Evolutionary conservation across 2,888 invertebrate genomes (phyloP).

Genomic region (Rhingia campestris): DNA sequence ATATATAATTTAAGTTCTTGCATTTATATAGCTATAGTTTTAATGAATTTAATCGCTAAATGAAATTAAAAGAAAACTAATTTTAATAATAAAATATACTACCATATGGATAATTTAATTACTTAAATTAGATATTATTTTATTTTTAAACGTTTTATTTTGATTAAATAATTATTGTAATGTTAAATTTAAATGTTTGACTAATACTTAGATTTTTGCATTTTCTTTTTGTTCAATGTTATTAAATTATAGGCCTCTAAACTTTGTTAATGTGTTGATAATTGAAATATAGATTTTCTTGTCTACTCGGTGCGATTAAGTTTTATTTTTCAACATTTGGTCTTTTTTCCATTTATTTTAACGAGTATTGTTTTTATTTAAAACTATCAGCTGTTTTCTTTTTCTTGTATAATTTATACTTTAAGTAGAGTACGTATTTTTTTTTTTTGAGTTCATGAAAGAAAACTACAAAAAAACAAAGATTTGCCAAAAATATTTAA

Average conservation of each 20-base stretch:
- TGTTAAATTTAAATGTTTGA: conserved; percentile 56
- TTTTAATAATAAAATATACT: conserved; percentile 34
- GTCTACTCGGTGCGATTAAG: conserved; percentile 70
- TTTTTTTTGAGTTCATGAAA: conserved; percentile 22
- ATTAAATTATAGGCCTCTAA: conserved; percentile 60
- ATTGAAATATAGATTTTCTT: conserved; percentile 50
- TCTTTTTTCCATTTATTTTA: conserved; percentile 52
- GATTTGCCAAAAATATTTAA: conserved; percentile 2
- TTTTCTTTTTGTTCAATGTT: conserved; percentile 33
- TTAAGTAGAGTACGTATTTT: conserved; percentile 59
- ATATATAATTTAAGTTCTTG: conserved; percentile 60
- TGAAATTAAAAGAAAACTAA: conserved; percentile 28
- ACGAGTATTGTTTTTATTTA: conserved; percentile 58
- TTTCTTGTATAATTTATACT: conserved; percentile 45
- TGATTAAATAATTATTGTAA: conserved; percentile 68
- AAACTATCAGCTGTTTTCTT: conserved; percentile 47
- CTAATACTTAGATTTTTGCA: conserved; percentile 55
- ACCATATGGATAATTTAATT: conserved; percentile 55
- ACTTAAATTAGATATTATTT: conserved; percentile 57
- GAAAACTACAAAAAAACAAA: conserved; percentile 8
- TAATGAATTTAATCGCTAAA: conserved; percentile 49
- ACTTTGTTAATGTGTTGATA: conserved; percentile 59
- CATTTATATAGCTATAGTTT: conserved; percentile 38
- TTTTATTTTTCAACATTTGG: conserved; percentile 68
- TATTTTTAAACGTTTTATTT: conserved; percentile 33